These are phyloP conservation scores for Xiphophorus hellerii DNA, from an alignment of 2,113 vertebrate genomes.

Conservation along the genomic window DNA sequence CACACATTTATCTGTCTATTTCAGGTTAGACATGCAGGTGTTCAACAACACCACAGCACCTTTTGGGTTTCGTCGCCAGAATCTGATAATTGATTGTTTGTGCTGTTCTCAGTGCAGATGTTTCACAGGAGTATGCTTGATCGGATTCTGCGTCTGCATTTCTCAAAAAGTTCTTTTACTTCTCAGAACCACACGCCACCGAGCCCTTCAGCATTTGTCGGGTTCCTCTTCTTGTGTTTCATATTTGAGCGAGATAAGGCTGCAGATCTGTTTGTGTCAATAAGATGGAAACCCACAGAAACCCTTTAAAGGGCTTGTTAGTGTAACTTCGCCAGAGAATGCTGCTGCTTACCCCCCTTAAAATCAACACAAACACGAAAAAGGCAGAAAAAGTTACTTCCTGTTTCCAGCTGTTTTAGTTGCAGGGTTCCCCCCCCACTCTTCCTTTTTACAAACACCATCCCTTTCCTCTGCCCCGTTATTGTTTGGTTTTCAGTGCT, in stretches of 20 bases:
- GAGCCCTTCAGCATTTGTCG: slow-evolving; percentile 26
- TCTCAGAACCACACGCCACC: slow-evolving; percentile 33
- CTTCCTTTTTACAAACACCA: slow-evolving; percentile 22
- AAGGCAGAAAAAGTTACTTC: slow-evolving; percentile 46
- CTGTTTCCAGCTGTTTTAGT: slow-evolving; percentile 62
- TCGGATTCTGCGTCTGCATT: slow-evolving; percentile 17
- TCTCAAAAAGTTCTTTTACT: slow-evolving; percentile 33
- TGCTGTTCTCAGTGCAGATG: slow-evolving; percentile 29
- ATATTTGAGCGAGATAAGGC: slow-evolving; percentile 27
- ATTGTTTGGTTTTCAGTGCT: slow-evolving; percentile 34
- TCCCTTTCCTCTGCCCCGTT: slow-evolving; percentile 34
- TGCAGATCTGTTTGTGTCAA: slow-evolving; percentile 27
- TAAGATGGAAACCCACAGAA: slow-evolving; percentile 31
- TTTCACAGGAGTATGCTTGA: slow-evolving; percentile 13
- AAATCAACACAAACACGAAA: slow-evolving; percentile 21
- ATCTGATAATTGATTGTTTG: background rate
- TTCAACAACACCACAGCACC: background rate
- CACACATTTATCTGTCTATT: background rate
- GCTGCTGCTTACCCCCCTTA: background rate
- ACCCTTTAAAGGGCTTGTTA: slow-evolving; percentile 4
- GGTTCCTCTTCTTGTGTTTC: slow-evolving; percentile 31
- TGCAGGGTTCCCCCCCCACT: slow-evolving; percentile 32
- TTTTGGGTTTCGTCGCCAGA: background rate
- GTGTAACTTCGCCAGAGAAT: slow-evolving; percentile 22
- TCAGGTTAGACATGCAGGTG: slow-evolving; percentile 4